A percentile compares a stretch with the other conserved stretches of the same genome.
These are phyloP conservation scores for Zoanthus sansibaricus DNA, from an alignment of 92 coral and sea anemone genomes.

Conservation along the genomic window DNA sequence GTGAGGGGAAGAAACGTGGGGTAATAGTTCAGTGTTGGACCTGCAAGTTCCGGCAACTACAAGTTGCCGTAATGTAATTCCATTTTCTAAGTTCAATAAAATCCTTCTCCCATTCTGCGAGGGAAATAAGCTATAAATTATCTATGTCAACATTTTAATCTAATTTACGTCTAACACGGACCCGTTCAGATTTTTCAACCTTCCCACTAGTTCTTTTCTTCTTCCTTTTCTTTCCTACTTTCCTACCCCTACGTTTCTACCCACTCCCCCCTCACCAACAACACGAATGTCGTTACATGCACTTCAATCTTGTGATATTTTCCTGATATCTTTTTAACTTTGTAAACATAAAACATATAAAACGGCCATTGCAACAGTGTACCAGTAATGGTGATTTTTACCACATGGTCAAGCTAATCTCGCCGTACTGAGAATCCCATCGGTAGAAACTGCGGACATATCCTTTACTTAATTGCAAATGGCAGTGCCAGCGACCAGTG, in stretches of 20 bases:
- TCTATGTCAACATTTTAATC: too few species aligned
- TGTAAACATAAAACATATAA: neutral
- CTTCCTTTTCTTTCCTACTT: neutral
- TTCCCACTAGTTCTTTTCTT: too few species aligned
- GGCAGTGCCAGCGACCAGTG: slow-evolving; percentile 86
- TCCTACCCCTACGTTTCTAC: neutral
- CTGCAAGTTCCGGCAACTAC: too few species aligned
- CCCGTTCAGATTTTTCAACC: too few species aligned
- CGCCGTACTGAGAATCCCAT: slow-evolving; percentile 93
- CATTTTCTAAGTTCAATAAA: too few species aligned
- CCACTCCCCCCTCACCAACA: neutral
- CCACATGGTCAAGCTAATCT: slow-evolving; percentile 89
- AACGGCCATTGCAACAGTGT: neutral
- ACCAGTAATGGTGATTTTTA: slow-evolving; percentile 10
- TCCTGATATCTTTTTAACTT: neutral
- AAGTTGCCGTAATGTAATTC: too few species aligned
- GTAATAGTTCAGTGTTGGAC: too few species aligned
- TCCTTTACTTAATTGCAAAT: slow-evolving; percentile 84
- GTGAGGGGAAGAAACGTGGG: too few species aligned
- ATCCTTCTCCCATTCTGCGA: too few species aligned
- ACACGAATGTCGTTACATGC: neutral
- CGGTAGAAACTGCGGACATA: slow-evolving; percentile 77
- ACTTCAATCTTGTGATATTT: neutral
- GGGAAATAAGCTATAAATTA: too few species aligned
- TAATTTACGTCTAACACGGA: too few species aligned